Evolutionary conservation across 2,113 vertebrate genomes (phyloP), one percentile per base, ranked within the genome.

Genomic region (Nannobrachium achirus): DNA sequence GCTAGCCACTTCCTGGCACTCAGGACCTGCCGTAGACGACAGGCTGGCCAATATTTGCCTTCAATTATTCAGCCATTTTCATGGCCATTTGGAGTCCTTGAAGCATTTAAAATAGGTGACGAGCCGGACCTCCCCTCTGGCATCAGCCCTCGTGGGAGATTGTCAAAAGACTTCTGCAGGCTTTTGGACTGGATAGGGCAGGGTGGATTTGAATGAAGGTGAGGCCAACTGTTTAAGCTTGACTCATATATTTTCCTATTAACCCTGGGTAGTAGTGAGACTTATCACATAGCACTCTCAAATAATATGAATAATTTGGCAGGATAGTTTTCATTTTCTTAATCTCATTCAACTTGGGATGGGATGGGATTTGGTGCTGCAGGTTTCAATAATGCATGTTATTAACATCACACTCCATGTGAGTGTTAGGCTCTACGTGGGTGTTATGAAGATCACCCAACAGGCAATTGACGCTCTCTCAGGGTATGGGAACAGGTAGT

Each of bases 1-100:
- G 80, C 69, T 74, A 69, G 69, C 84, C 81, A 82, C 87, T 92
- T 93, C 91, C 91, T 92, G 91, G 88, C 91, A 88, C 82, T 89
- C 80, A 84, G 78, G 71, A 78, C 79, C 78, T 81, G 76, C 78
- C 83, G 81, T 71, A 81, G 82, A 85, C 84, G 84, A 84, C 81
- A 80, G 84, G 75, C 81, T 60, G 82, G 84, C 90, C 88, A 88
- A 89, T 88, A 85, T 88, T 89, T 89, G 79, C 79, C 88, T 88
- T 89, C 79, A 91, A 89, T 92, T 89, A 91, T 92, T 90, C 87
- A 89, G 88, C 85, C 58, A 78, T 89, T 92, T 90, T 91, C 85
- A 90, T 86, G 86, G 79, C 80, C 85, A 75, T 88, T 87, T 89
- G 69, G 85, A 79, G 66, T 83, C 78, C 75, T 78, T 62, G 19